Evolutionary conservation across 1,140 invertebrate species (phyloP).

Genomic region (Brachionus paranguensis): DNA sequence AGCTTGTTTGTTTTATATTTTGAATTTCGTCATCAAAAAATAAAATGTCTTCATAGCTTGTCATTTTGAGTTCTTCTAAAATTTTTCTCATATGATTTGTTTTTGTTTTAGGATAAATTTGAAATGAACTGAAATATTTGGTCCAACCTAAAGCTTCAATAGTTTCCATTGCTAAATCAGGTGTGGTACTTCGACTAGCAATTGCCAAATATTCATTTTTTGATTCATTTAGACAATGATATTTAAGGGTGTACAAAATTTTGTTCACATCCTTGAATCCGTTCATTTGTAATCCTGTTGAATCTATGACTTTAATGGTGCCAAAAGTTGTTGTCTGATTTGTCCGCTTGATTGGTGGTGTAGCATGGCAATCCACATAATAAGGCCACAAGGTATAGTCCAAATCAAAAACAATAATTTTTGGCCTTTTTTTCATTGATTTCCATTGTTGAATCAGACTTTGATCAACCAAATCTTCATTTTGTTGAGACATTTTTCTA

Average conservation of each 20-base stretch:
- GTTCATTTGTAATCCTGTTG: not conserved
- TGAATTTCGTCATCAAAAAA: conserved; percentile 27
- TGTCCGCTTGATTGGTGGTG: not conserved
- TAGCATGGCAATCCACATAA: conserved; percentile 20
- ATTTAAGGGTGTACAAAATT: conserved; percentile 16
- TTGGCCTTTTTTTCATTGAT: conserved; percentile 27
- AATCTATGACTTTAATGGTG: not conserved
- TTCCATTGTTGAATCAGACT: conserved; percentile 21
- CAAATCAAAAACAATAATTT: conserved; percentile 38
- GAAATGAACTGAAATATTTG: conserved; percentile 31
- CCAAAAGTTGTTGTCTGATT: not conserved
- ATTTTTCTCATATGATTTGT: conserved; percentile 22
- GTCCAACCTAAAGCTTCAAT: conserved; percentile 10
- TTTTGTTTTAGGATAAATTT: conserved; percentile 33
- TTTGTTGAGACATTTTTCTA: not conserved
- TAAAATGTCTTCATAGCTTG: not conserved
- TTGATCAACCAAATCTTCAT: not conserved
- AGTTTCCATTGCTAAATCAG: conserved; percentile 21
- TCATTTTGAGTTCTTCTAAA: not conserved
- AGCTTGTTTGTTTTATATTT: not conserved
- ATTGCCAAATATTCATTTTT: not conserved
- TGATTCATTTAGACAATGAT: not conserved
- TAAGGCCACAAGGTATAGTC: conserved; percentile 38
- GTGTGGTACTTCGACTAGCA: conserved; percentile 9
- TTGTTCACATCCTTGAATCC: conserved; percentile 9